phyloP scores from a whole-genome alignment of 2,113 vertebrate genomes.

The Butorides virescens region DNA sequence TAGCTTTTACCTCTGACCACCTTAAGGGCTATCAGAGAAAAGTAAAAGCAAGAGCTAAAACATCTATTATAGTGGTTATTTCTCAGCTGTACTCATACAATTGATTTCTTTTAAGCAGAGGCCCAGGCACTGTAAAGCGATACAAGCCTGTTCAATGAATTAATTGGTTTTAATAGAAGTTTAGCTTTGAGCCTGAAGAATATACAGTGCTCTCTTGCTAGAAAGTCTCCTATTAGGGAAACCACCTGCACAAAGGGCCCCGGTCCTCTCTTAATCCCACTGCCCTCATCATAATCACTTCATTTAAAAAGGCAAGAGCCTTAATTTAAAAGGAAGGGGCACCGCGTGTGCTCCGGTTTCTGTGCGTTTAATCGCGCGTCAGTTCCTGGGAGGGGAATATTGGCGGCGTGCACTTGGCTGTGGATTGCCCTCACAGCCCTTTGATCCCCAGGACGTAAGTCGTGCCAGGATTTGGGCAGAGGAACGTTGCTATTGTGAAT shows the following conservation, averaged over 20 bases:
- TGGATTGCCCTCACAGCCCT: neutral
- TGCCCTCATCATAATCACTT: conserved; percentile 32
- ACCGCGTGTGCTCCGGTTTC: neutral
- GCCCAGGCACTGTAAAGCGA: conserved; percentile 84
- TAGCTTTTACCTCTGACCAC: conserved; percentile 95
- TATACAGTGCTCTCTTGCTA: conserved; percentile 24
- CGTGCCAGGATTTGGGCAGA: neutral
- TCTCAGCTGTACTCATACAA: conserved; percentile 87
- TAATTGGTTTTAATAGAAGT: conserved; percentile 76
- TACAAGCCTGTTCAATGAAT: conserved; percentile 70
- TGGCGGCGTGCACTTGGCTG: neutral
- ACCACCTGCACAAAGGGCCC: conserved; percentile 43
- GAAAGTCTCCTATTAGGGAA: conserved; percentile 44
- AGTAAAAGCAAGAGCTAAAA: conserved; percentile 82
- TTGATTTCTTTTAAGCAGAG: conserved; percentile 91
- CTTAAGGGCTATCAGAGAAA: conserved; percentile 88
- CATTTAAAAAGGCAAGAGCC: conserved; percentile 12
- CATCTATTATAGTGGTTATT: conserved; percentile 93
- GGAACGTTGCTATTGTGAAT: neutral
- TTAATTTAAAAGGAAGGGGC: conserved; percentile 18
- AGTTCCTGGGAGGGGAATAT: neutral
- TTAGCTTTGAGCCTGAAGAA: conserved; percentile 60
- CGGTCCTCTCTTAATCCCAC: conserved; percentile 2
- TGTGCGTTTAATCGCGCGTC: neutral
- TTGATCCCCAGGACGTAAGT: neutral